Percentiles rank a stretch among this genome's conserved stretches.
Conservation (phyloP, 2,888 invertebrate species). For the Leptopilina syphax region DNA sequence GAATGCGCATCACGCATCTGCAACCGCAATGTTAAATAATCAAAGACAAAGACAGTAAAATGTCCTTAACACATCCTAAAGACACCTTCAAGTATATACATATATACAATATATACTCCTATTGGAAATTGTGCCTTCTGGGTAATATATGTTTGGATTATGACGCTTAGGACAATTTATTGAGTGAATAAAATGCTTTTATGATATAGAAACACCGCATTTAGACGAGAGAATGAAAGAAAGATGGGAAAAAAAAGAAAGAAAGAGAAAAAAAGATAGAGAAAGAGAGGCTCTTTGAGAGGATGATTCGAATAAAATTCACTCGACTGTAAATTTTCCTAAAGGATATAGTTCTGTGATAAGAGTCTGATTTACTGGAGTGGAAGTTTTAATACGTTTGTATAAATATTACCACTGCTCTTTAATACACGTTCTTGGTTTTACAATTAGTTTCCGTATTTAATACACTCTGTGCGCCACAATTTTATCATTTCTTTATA, state of each 20-base stretch:
- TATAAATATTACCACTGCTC: neutral
- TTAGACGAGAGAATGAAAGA: neutral
- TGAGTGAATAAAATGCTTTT: slow-evolving; percentile 27
- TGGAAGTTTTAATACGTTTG: neutral
- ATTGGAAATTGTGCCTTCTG: slow-evolving; percentile 3
- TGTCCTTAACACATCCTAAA: slow-evolving; percentile 14
- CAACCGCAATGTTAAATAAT: slow-evolving; percentile 8
- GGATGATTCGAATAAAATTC: slow-evolving; percentile 29
- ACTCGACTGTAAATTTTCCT: slow-evolving; percentile 28
- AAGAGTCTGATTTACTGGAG: slow-evolving; percentile 13
- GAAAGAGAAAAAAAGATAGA: too few species aligned
- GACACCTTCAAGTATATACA: neutral
- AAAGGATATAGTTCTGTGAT: neutral
- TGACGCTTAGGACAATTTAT: slow-evolving; percentile 26
- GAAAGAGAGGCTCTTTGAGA: neutral
- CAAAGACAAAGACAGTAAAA: slow-evolving; percentile 16
- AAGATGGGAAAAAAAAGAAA: too few species aligned
- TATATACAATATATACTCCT: too few species aligned
- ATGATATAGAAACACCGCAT: slow-evolving; percentile 13
- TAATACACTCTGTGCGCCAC: neutral
- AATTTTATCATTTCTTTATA: neutral
- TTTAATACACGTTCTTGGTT: neutral
- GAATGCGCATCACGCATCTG: slow-evolving; percentile 7
- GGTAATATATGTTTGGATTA: slow-evolving; percentile 16
- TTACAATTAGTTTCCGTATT: neutral